phyloP scores from a whole-genome alignment of 1,140 invertebrate genomes.

The Drosophila pandora region DNA sequence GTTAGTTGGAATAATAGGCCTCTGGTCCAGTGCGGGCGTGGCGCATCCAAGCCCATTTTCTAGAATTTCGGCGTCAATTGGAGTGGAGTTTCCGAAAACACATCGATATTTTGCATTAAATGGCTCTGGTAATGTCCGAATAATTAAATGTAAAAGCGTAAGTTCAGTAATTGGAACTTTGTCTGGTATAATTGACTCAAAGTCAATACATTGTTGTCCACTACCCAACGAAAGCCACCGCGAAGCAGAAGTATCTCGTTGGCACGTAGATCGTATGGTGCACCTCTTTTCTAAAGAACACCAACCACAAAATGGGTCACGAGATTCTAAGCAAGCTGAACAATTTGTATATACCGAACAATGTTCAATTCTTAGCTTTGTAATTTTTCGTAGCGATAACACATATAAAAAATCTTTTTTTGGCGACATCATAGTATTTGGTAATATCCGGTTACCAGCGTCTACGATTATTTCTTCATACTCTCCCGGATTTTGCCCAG shows the following conservation, averaged over 20 bases:
- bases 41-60: constrained; percentile 92
- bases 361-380: constrained; percentile 96
- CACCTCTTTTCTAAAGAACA: constrained; percentile 98
- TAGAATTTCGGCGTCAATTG: constrained; percentile 93
- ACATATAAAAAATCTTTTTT: constrained; percentile 90
- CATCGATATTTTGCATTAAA: constrained; percentile 96
- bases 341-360: constrained; percentile 96
- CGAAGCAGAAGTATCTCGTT: constrained; percentile 95
- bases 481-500: constrained; percentile 87
- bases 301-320: constrained; percentile 99
- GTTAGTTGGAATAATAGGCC: constrained; percentile 91
- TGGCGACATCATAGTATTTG: constrained; percentile 92
- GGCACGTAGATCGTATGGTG: constrained; percentile 93
- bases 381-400: constrained; percentile 90
- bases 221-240: constrained; percentile 96
- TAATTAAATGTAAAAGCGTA: constrained; percentile 93
- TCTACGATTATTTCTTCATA: constrained; percentile 92
- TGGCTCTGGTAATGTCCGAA: constrained; percentile 95
- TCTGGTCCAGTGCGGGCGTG: constrained; percentile 90
- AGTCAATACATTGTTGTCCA: constrained; percentile 97
- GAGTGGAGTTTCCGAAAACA: constrained; percentile 93
- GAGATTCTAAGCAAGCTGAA: constrained; percentile 94
- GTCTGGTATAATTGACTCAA: constrained; percentile 95
- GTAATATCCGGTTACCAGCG: constrained; percentile 89
- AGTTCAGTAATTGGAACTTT: constrained; percentile 94